Evolutionary conservation across 92 coral and sea anemone genomes (phyloP), one percentile per base, ranked within the genome.

Genomic region (Pocillopora meandrina): DNA sequence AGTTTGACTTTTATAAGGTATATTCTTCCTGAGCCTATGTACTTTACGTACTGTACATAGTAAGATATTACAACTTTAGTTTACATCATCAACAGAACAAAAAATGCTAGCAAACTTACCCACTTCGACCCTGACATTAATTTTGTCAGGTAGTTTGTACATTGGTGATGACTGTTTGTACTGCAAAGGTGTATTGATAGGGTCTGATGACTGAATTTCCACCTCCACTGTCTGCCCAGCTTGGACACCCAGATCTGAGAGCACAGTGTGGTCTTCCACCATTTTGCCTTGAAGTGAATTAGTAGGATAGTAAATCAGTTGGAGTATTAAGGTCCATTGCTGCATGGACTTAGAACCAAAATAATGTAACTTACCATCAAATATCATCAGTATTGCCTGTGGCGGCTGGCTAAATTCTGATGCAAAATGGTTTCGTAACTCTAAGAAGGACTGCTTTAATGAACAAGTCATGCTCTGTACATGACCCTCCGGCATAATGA

Each of bases 401-500:
- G 93, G 71, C 71, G 95, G 89, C 75, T 92, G 96, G 17, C 83
- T 87, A 76, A 95, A 77, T 65, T 94, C 98, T 72, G 91, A 79
- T 74, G 99, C 87, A 85, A 96, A 86, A 73, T 91, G 95, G 70
- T 62, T 81, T 85, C 96, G 94, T 35, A 96, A 85, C 66, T 89
- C 93, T 31, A 90, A 85, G 76, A 96, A 86, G 59, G 88, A 71
- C 79, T 94, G 95, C 63, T 86, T 91, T 59, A 84, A 73, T 52
- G 94, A 85, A 83, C 95, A 94, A 12, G 69, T 84, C 90, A 93
- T 83, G 36, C 89, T 67, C 49, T 90, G 68, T 12, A 96, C 92
- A 15, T 92, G 93, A 23, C 98, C 99, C 52, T 96, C 96, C 12
- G 99, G 97, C 98, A 94, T 96, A 31, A 94, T 87, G 82, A 96